Conservation (phyloP, 2,113 vertebrate species). For the Aegotheles bennettii region DNA sequence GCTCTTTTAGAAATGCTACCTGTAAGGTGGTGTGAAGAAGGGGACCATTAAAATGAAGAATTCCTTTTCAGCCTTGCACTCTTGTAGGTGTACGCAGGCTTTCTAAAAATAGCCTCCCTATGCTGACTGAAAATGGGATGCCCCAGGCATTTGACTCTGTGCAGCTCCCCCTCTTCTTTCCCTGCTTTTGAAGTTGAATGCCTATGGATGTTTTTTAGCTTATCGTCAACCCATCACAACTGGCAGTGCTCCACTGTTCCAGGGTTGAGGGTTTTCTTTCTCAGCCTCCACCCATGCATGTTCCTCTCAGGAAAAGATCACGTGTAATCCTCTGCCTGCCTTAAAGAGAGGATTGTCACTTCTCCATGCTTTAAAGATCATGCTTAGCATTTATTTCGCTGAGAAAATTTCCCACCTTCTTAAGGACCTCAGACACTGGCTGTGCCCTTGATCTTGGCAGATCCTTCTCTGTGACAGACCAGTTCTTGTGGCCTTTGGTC, state of each 20-base stretch:
- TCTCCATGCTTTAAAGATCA: not conserved
- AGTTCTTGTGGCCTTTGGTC: not conserved
- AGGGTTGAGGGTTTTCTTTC: slow-evolving; percentile 48
- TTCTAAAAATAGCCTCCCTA: slow-evolving; percentile 50
- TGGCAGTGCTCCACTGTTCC: slow-evolving; percentile 1
- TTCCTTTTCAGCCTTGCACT: not conserved
- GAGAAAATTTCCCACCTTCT: slow-evolving; percentile 12
- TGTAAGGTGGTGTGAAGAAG: not conserved
- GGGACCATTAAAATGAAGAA: not conserved
- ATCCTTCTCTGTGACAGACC: not conserved
- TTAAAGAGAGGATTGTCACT: not conserved
- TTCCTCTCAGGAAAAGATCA: not conserved
- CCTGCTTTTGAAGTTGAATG: slow-evolving; percentile 45
- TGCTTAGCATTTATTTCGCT: not conserved
- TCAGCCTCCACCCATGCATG: slow-evolving; percentile 49
- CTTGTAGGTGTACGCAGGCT: not conserved
- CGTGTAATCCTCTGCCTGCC: not conserved
- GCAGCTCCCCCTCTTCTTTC: slow-evolving; percentile 35
- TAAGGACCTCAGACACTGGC: not conserved
- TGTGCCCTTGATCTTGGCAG: slow-evolving; percentile 4
- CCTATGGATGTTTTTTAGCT: slow-evolving; percentile 41
- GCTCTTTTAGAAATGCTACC: not conserved
- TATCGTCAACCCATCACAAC: slow-evolving; percentile 28
- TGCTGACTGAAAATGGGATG: slow-evolving; percentile 9
- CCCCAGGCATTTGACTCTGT: slow-evolving; percentile 2